Conservation (phyloP, 2,888 invertebrate species). For the Poecilus cupreus region DNA sequence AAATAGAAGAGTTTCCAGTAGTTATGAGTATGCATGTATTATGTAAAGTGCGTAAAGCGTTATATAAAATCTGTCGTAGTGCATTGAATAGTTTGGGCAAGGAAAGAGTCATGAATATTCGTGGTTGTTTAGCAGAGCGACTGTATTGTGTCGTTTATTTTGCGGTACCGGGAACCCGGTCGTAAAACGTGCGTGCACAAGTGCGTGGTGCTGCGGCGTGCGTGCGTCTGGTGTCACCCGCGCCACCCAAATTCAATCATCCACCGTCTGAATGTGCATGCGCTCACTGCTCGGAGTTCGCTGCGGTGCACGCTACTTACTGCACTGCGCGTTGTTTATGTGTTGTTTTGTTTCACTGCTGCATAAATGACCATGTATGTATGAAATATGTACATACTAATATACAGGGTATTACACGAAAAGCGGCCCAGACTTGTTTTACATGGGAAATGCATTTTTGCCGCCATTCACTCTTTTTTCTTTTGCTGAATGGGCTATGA, state of each 20-base stretch:
- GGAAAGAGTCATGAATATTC: not conserved
- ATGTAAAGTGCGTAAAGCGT: not conserved
- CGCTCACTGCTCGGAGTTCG: not conserved
- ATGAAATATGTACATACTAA: not conserved
- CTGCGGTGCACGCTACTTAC: not conserved
- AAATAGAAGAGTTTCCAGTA: too few species aligned
- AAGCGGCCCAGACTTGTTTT: too few species aligned
- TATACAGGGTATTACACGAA: too few species aligned
- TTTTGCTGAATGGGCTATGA: too few species aligned
- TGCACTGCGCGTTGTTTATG: not conserved
- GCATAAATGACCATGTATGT: not conserved
- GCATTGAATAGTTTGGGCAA: not conserved
- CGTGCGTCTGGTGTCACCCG: not conserved
- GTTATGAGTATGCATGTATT: too few species aligned
- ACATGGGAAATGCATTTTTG: too few species aligned
- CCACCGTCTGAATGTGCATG: not conserved
- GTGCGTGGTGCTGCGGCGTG: not conserved
- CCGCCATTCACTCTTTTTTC: too few species aligned
- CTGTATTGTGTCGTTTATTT: not conserved
- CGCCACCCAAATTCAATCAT: conserved; percentile 9
- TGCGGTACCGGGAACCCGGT: not conserved
- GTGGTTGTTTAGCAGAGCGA: not conserved
- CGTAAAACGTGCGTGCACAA: not conserved
- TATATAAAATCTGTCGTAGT: too few species aligned
- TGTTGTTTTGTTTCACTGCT: not conserved